Evolutionary conservation across 2,797 vertebrate species (phyloP).

Genomic region (Sebastes alutus): DNA sequence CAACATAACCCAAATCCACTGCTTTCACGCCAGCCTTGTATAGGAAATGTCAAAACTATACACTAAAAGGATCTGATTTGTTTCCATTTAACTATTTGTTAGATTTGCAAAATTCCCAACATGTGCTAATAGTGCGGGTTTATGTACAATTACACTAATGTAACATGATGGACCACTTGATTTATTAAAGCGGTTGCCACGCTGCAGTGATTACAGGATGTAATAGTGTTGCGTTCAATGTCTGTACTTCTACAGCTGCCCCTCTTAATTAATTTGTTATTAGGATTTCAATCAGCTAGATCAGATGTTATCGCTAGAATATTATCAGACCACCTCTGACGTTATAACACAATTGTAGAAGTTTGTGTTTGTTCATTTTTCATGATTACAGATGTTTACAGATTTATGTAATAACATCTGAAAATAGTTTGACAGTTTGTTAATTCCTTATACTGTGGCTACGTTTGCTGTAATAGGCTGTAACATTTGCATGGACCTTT

Average conservation of each 20-base stretch:
- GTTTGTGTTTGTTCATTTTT: background rate
- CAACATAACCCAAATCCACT: background rate
- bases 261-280: slow-evolving; percentile 44
- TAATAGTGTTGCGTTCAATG: slow-evolving; percentile 31
- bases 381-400: background rate
- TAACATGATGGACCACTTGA: slow-evolving; percentile 45
- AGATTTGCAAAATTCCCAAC: slow-evolving; percentile 32
- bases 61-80: slow-evolving; percentile 1
- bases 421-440: background rate
- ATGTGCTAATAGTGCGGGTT: slow-evolving; percentile 2
- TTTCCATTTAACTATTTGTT: slow-evolving; percentile 21
- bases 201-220: slow-evolving; percentile 43
- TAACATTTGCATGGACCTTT: background rate
- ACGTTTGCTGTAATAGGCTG: slow-evolving; percentile 4
- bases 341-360: background rate
- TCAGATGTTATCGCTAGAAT: background rate
- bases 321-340: background rate
- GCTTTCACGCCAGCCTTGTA: background rate
- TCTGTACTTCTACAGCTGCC: slow-evolving; percentile 22
- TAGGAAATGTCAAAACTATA: background rate
- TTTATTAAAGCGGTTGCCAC: slow-evolving; percentile 41
- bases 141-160: slow-evolving; percentile 52
- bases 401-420: background rate
- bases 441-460: background rate
- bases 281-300: slow-evolving; percentile 29